These are phyloP conservation scores for Sebastes steindachneri DNA, from an alignment of 2,797 vertebrate species.

Conservation along the genomic window DNA sequence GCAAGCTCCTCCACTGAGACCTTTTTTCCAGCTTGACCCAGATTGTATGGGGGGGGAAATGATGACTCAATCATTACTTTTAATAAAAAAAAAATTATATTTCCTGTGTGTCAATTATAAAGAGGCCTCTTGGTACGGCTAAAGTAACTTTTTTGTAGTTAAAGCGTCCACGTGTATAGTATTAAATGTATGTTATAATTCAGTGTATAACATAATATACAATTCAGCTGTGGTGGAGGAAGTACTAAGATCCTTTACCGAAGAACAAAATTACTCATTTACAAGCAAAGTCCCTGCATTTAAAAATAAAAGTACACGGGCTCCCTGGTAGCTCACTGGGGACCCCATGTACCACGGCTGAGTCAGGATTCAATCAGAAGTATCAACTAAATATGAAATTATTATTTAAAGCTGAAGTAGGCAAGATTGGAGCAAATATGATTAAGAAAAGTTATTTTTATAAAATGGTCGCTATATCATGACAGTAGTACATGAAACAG, in stretches of 20 bases:
- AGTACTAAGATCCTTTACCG: not conserved
- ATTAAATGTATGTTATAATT: not conserved
- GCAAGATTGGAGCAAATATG: too few relatives aligned
- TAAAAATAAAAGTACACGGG: not conserved
- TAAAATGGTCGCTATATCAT: too few relatives aligned
- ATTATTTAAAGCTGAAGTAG: not conserved
- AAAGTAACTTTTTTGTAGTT: not conserved
- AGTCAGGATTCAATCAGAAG: too few relatives aligned
- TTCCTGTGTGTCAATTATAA: conserved; percentile 32
- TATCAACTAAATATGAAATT: not conserved
- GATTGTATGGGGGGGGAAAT: conserved; percentile 39
- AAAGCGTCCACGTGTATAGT: not conserved
- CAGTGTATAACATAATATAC: not conserved
- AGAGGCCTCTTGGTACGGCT: not conserved
- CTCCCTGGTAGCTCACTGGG: too few relatives aligned
- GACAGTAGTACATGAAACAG: too few relatives aligned
- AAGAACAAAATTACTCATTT: not conserved
- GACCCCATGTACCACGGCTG: too few relatives aligned
- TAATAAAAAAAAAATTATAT: not conserved
- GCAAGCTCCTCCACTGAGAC: conserved; percentile 40
- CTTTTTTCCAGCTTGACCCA: conserved; percentile 57
- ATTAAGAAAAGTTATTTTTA: too few relatives aligned
- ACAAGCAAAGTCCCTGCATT: not conserved
- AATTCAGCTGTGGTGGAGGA: not conserved
- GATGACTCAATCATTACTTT: conserved; percentile 40